These are phyloP conservation scores for Stratiolaelaps scimitus DNA, from an alignment of 1,140 invertebrate genomes.

Conservation along the genomic window DNA sequence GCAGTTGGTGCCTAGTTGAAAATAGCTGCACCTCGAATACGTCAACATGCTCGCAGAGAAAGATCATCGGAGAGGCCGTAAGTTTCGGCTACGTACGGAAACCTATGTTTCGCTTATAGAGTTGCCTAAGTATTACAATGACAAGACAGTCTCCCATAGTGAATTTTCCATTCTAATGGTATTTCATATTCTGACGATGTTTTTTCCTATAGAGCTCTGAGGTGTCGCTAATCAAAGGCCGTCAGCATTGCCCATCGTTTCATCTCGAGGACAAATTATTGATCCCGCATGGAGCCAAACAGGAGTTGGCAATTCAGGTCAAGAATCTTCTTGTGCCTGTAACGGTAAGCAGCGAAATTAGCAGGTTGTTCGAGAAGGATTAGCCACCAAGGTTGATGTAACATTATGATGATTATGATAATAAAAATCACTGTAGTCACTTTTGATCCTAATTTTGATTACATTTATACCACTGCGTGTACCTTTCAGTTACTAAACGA, in stretches of 20 bases:
- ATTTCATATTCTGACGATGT: not conserved
- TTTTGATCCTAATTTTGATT: no score
- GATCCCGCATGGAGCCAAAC: constrained; percentile 71
- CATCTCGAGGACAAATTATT: constrained; percentile 50
- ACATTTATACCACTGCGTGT: no score
- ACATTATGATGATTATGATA: no score
- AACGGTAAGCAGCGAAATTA: not conserved
- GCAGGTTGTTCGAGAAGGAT: no score
- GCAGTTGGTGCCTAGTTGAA: constrained; percentile 89
- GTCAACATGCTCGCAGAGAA: constrained; percentile 59
- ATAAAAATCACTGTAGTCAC: no score
- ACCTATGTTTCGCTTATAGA: constrained; percentile 19
- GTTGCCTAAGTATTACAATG: no score
- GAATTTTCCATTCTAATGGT: no score
- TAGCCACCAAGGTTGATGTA: no score
- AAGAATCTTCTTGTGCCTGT: constrained; percentile 55
- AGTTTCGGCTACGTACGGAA: not conserved
- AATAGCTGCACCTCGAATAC: constrained; percentile 82
- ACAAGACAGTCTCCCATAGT: no score
- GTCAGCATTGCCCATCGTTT: constrained; percentile 37
- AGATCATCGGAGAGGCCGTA: constrained; percentile 59
- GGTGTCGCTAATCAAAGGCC: constrained; percentile 34
- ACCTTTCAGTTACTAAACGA: no score
- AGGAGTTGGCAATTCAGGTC: constrained; percentile 72
- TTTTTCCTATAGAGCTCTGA: constrained; percentile 5